Evolutionary conservation across 2,888 invertebrate species (phyloP).

Genomic region (Papilio gigon): DNA sequence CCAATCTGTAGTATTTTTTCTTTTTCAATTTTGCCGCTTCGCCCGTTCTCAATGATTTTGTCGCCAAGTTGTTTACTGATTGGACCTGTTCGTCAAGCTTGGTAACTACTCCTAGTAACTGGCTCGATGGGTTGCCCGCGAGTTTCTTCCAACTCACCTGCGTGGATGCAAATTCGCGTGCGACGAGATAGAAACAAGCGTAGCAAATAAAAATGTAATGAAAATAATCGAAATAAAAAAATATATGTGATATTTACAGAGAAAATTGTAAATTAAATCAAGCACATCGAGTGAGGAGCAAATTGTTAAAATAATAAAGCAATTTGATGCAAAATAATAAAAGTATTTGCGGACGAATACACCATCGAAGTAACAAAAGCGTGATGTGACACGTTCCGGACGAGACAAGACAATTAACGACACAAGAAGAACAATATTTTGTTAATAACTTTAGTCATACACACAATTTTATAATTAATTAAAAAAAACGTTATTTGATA

Average conservation of each 20-base stretch:
- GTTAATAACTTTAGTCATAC: conserved; percentile 30
- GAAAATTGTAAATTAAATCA: conserved; percentile 41
- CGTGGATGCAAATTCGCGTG: conserved; percentile 51
- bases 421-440: conserved; percentile 55
- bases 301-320: conserved; percentile 44
- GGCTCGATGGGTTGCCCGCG: conserved; percentile 83
- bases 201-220: conserved; percentile 44
- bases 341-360: conserved; percentile 60
- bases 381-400: conserved; percentile 52
- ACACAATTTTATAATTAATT: neutral
- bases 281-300: conserved; percentile 63
- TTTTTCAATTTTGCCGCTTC: conserved; percentile 85
- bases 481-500: neutral
- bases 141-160: conserved; percentile 86
- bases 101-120: conserved; percentile 86
- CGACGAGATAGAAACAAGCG: conserved; percentile 44
- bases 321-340: conserved; percentile 44
- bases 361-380: conserved; percentile 67
- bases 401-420: conserved; percentile 76
- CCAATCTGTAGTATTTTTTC: conserved; percentile 88
- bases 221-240: conserved; percentile 34
- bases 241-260: conserved; percentile 46
- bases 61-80: conserved; percentile 68
- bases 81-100: conserved; percentile 84
- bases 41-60: conserved; percentile 71